Evolutionary conservation across 2,888 invertebrate genomes (phyloP).

Genomic region (Augiades crinisus): DNA sequence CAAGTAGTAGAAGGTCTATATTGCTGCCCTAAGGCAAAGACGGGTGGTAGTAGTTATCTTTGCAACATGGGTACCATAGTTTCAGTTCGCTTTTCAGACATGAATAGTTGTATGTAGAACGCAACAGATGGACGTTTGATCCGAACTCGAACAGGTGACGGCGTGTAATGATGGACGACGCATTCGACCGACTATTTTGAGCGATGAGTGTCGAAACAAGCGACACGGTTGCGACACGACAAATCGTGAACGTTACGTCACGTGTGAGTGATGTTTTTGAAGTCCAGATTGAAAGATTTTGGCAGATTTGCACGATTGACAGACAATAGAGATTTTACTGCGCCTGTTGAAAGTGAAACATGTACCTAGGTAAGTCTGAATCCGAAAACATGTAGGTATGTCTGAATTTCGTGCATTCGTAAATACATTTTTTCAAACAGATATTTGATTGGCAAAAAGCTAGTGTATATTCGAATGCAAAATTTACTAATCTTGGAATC

Average conservation of each 20-base stretch:
- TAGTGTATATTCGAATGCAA: background rate
- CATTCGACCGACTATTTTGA: constrained; percentile 16
- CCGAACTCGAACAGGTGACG: constrained; percentile 25
- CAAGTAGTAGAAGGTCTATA: no score
- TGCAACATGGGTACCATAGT: no score
- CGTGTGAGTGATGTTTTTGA: background rate
- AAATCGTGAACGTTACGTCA: background rate
- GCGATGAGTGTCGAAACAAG: constrained; percentile 1
- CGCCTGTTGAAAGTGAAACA: no score
- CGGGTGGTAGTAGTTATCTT: no score
- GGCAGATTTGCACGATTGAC: background rate
- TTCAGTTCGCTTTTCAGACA: no score
- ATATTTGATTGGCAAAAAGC: background rate
- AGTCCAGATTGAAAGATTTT: background rate
- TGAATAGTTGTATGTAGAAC: constrained; percentile 4
- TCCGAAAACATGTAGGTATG: no score
- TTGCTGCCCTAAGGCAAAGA: no score
- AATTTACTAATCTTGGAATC: constrained; percentile 6
- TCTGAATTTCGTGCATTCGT: background rate
- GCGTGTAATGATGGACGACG: constrained; percentile 23
- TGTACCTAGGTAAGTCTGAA: no score
- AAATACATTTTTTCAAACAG: background rate
- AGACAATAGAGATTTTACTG: no score
- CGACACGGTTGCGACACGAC: constrained; percentile 15
- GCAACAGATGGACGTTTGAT: constrained; percentile 26